Percentiles rank a stretch among this genome's conserved stretches.
phyloP scores from a whole-genome alignment of 2,888 invertebrate genomes.

The Caenorhabditis zanzibari region DNA sequence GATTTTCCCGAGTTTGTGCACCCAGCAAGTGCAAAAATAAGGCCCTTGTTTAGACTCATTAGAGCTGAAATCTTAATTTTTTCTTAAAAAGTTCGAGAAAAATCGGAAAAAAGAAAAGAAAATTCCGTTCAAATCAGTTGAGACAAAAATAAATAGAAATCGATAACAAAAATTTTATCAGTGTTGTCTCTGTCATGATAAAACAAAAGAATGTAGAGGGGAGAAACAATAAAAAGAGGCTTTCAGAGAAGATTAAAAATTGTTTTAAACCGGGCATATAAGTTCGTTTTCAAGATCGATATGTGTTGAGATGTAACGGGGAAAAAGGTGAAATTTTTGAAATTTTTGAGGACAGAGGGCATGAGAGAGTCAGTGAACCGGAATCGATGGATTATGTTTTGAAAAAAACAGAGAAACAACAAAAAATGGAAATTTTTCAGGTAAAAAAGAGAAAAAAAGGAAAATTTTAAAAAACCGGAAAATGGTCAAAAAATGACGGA shows the following conservation, averaged over 20 bases:
- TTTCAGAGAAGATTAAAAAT: constrained; percentile 35
- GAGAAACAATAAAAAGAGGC: constrained; percentile 10
- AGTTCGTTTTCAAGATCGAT: too few species aligned
- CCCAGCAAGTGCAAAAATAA: constrained; percentile 70
- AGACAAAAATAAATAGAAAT: constrained; percentile 18
- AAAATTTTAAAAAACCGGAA: not conserved
- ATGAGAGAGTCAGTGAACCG: constrained; percentile 37
- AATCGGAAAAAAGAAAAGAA: not conserved
- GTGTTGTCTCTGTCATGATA: not conserved
- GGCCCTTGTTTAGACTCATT: constrained; percentile 15
- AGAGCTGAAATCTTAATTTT: constrained; percentile 7
- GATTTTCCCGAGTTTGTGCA: constrained; percentile 82
- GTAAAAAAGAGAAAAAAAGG: not conserved
- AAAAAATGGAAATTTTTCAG: not conserved
- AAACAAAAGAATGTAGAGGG: not conserved
- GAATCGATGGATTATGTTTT: constrained; percentile 2
- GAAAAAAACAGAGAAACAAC: not conserved
- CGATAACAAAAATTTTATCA: constrained; percentile 31
- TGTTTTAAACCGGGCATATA: not conserved
- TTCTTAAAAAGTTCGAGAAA: not conserved
- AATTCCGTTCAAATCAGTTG: constrained; percentile 21
- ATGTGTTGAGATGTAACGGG: not conserved
- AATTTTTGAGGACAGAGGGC: not conserved
- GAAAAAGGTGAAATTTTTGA: not conserved
- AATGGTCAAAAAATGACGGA: too few species aligned